phyloP scores from a whole-genome alignment of 1,140 invertebrate species.

The Lysiphlebus fabarum region DNA sequence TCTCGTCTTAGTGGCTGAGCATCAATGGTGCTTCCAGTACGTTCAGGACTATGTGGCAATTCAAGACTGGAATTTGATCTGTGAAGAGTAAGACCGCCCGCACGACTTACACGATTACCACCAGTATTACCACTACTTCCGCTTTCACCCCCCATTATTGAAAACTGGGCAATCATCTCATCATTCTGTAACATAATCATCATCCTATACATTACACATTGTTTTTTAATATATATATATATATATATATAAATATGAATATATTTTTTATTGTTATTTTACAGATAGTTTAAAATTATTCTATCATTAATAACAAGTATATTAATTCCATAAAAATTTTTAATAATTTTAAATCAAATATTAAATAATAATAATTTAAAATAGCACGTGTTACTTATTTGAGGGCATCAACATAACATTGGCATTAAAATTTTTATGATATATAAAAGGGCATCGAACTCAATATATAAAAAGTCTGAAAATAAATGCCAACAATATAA shows the following conservation, averaged over 20 bases:
- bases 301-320: too few species aligned
- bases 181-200: constrained; percentile 44
- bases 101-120: constrained; percentile 43
- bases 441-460: constrained; percentile 13
- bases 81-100: constrained; percentile 54
- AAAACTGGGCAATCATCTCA: constrained; percentile 53
- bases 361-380: too few species aligned
- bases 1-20: constrained; percentile 49
- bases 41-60: constrained; percentile 59
- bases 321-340: too few species aligned
- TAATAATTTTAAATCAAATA: too few species aligned
- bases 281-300: too few species aligned
- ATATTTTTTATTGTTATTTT: too few species aligned
- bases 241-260: too few species aligned
- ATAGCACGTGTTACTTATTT: too few species aligned
- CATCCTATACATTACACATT: background rate
- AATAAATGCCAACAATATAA: constrained; percentile 2
- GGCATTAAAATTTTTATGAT: constrained; percentile 8
- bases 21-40: constrained; percentile 44
- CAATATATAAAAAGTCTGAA: background rate
- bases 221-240: background rate
- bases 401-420: background rate
- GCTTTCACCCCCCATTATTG: constrained; percentile 44
- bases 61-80: constrained; percentile 70
- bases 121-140: constrained; percentile 36